A percentile compares a stretch with the other conserved stretches of the same genome.
These are phyloP conservation scores for Gastrophysa polygoni DNA, from an alignment of 2,888 invertebrate species.

Conservation along the genomic window DNA sequence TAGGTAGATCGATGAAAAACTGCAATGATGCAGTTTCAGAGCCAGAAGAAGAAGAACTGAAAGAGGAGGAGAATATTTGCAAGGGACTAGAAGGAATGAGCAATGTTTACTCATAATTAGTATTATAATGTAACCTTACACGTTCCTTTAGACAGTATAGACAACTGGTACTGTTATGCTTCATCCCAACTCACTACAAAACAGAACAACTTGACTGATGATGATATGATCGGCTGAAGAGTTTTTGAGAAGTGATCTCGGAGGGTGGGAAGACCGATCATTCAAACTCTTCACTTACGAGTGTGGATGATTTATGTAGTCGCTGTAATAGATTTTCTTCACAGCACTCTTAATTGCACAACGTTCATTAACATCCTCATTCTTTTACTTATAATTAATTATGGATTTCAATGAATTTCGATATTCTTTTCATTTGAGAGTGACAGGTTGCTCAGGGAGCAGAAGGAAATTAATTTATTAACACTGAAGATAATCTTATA, in stretches of 20 bases:
- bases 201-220: conserved; percentile 16
- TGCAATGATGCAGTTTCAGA: no score
- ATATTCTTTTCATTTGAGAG: conserved; percentile 8
- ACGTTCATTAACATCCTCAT: conserved; percentile 36
- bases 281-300: conserved; percentile 12
- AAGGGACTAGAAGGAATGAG: no score
- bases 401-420: conserved; percentile 17
- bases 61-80: no score
- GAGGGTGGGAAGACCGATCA: conserved; percentile 15
- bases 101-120: no score
- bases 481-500: conserved; percentile 2
- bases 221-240: conserved; percentile 19
- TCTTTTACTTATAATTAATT: conserved; percentile 21
- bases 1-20: no score
- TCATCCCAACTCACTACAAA: no score
- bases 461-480: conserved; percentile 7
- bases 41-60: no score
- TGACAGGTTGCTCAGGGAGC: conserved; percentile 7
- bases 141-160: no score
- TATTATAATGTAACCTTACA: no score
- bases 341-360: conserved; percentile 43
- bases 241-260: conserved; percentile 19
- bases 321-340: conserved; percentile 43
- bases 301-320: conserved; percentile 41
- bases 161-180: no score